phyloP scores from a whole-genome alignment of 2,113 vertebrate species.

The Bubalus kerabau region DNA sequence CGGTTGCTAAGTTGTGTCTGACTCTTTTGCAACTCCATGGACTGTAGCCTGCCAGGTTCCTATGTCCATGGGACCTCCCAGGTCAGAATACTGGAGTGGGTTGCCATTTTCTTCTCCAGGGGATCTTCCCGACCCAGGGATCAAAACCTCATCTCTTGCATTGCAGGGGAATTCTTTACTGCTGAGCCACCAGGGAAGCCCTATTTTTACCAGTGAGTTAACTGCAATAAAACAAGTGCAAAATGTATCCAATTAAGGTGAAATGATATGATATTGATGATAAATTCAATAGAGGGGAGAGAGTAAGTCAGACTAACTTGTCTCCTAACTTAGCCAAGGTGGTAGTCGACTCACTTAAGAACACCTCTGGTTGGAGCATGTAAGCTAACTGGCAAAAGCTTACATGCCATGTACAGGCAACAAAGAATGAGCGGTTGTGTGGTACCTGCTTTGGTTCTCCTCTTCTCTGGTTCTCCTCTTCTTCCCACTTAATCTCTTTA shows the following conservation, averaged over 20 bases:
- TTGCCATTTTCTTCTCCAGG: neutral
- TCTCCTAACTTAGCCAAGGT: neutral
- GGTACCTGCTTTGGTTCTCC: neutral
- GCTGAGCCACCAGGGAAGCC: neutral
- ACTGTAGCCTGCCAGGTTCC: neutral
- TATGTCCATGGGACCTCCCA: neutral
- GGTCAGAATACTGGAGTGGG: neutral
- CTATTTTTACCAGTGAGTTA: neutral
- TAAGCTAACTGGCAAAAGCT: neutral
- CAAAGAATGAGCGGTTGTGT: neutral
- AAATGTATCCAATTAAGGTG: neutral
- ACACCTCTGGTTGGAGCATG: neutral
- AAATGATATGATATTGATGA: neutral
- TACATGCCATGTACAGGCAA: neutral
- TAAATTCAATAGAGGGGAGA: neutral
- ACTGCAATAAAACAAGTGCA: neutral
- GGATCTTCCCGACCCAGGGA: neutral
- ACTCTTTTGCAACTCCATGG: neutral
- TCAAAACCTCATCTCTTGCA: fast-evolving
- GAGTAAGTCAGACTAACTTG: neutral
- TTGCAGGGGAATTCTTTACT: neutral
- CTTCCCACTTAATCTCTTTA: neutral
- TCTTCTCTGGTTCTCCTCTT: neutral
- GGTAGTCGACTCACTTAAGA: neutral
- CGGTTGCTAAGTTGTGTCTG: neutral